phyloP scores from a whole-genome alignment of 1,140 invertebrate species.

The Brachionus calyciflorus region DNA sequence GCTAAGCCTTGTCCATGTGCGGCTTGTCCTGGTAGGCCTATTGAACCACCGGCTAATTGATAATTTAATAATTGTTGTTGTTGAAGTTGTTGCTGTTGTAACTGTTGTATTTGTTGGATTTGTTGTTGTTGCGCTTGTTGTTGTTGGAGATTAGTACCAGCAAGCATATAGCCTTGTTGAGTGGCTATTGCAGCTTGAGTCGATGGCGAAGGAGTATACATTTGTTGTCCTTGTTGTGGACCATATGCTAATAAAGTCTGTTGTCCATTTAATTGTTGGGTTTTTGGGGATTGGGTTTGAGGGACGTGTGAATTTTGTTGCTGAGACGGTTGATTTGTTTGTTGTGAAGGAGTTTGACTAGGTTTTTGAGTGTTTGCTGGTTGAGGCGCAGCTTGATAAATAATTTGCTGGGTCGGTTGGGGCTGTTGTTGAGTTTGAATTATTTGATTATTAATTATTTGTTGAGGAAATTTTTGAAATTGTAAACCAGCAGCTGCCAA shows the following conservation, averaged over 20 bases:
- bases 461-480: conserved; percentile 1
- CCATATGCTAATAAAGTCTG: background rate
- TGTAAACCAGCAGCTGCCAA: background rate
- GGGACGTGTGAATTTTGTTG: background rate
- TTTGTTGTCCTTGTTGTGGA: background rate
- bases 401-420: background rate
- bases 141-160: background rate
- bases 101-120: background rate
- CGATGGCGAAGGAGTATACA: background rate
- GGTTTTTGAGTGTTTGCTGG: background rate
- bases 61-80: background rate
- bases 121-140: conserved; percentile 3
- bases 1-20: no score
- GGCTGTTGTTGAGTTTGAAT: conserved; percentile 2
- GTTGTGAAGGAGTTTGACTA: background rate
- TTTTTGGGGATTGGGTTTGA: background rate
- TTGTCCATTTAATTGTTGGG: background rate
- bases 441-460: background rate
- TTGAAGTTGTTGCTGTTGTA: background rate
- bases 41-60: background rate
- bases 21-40: background rate
- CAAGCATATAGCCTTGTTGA: conserved; percentile 27
- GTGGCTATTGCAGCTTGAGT: conserved; percentile 4
- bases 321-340: background rate
- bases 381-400: conserved; percentile 24